These are phyloP conservation scores for Martes martes DNA, from an alignment of 2,113 vertebrate genomes.

Conservation along the genomic window DNA sequence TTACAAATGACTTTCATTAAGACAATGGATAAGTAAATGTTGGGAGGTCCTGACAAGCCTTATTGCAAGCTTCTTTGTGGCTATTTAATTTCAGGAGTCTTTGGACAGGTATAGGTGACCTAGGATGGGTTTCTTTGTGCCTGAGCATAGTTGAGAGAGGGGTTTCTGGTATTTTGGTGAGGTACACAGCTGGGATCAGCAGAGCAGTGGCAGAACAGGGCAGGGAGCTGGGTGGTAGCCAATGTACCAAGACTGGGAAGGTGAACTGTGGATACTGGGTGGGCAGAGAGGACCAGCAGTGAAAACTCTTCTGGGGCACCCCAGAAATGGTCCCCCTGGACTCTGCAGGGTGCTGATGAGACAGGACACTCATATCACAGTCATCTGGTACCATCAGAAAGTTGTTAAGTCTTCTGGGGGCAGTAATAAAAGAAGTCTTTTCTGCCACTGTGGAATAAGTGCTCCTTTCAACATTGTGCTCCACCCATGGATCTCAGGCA, in stretches of 20 bases:
- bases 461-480: neutral
- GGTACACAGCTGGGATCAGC: neutral
- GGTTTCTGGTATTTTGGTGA: neutral
- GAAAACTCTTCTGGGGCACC: neutral
- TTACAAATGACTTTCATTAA: neutral
- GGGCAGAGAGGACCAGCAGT: fast-evolving
- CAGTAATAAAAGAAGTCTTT: neutral
- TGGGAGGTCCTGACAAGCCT: neutral
- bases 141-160: neutral
- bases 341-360: neutral
- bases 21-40: neutral
- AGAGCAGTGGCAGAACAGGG: neutral
- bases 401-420: neutral
- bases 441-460: neutral
- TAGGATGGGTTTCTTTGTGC: neutral
- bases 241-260: neutral
- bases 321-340: neutral
- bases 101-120: neutral
- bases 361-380: neutral
- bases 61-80: neutral
- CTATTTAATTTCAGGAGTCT: neutral
- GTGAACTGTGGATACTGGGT: no score
- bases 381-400: neutral
- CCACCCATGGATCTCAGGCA: neutral
- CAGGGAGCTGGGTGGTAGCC: neutral